Conservation (phyloP, 2,113 vertebrate genomes). For the Thymallus thymallus region DNA sequence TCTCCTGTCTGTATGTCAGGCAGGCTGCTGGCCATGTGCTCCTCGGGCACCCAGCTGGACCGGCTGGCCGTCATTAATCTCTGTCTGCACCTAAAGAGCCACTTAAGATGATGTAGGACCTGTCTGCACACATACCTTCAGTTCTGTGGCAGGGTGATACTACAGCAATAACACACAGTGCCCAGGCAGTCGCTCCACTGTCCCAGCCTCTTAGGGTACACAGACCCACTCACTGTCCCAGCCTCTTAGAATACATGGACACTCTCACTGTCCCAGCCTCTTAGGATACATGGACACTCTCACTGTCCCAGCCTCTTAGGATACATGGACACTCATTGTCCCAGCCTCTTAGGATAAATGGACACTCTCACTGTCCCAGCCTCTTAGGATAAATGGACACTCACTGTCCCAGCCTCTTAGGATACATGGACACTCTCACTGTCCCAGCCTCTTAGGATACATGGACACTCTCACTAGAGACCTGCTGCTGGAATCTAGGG, state of each 20-base stretch:
- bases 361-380: background rate
- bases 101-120: conserved; percentile 81
- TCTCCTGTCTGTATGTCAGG: conserved; percentile 21
- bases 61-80: conserved; percentile 72
- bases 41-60: conserved; percentile 73
- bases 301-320: background rate
- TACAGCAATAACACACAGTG: conserved; percentile 33
- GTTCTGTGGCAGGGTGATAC: conserved; percentile 63
- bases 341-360: background rate
- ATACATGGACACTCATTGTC: background rate
- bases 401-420: background rate
- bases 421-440: background rate
- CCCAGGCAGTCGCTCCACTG: conserved; percentile 6
- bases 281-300: background rate
- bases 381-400: background rate
- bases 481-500: background rate
- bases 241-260: background rate
- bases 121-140: conserved; percentile 75
- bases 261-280: background rate
- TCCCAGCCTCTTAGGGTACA: background rate
- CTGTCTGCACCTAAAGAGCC: conserved; percentile 79
- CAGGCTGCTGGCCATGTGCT: conserved; percentile 61
- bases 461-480: background rate
- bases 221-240: background rate
- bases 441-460: background rate